Base-by-base conservation (phyloP, 1,140 invertebrate genomes). In the Glomeris maerens region DNA sequence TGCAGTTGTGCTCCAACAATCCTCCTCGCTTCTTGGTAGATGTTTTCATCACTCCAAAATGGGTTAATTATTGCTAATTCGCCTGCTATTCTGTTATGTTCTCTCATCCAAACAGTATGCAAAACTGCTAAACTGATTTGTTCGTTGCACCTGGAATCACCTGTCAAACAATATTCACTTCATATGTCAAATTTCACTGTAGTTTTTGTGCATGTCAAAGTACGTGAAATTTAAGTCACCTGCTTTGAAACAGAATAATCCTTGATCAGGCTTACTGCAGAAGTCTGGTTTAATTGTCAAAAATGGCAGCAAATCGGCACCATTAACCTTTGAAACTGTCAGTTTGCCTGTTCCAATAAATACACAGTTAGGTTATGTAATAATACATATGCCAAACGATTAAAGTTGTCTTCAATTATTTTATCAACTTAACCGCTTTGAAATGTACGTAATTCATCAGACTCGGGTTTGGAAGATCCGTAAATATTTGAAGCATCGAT, bases 401-500 rank as follows among this genome's bases (percentile, higher is more conserved):
- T 36, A 36, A 17, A 10, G 17, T 10, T 36, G 10, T 10, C n/a
- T n/a, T n/a, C n/a, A n/a, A n/a, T n/a, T n/a, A n/a, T n/a, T n/a
- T n/a, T n/a, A n/a, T n/a, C n/a, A 36, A 31, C 23, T 59, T 45
- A 49, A 64, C 83, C 82, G 60, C 78, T 78, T 38, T 78, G 74
- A 58, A 82, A 84, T 1, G 81, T 63, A 39, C 84, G 64, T 0
- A 86, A 69, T 52, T 75, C 77, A 52, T 85, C 78, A 1, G 84
- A 79, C 45, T 83, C 79, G 39, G 79, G 74, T 13, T 80, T 76
- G 36, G 79, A 83, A 63, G 83, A 93, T n/a, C 56, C 56, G 47
- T 57, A 57, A 27, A 57, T 53, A 28, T 57, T 57, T 27, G 52
- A 55, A 20, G 41, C 27, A 49, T 45, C 26, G n/a, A 27, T 23